phyloP scores from a whole-genome alignment of 2,888 invertebrate species.

The Limnephilus auricula region DNA sequence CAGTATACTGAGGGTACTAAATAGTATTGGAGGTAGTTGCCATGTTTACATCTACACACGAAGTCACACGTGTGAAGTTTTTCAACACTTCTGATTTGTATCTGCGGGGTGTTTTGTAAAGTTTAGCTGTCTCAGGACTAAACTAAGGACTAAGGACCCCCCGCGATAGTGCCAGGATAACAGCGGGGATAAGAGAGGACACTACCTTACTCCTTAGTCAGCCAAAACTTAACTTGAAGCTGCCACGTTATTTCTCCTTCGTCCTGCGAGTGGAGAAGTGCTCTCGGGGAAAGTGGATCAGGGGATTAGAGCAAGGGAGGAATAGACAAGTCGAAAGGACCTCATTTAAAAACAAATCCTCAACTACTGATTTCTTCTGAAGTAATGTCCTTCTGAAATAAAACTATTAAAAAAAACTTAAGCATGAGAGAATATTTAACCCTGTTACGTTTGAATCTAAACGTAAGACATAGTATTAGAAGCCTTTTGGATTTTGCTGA shows the following conservation, averaged over 20 bases:
- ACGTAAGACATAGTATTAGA: too few relatives aligned
- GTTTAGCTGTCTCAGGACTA: slow-evolving; percentile 19
- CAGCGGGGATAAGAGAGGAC: slow-evolving; percentile 26
- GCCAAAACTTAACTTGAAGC: slow-evolving; percentile 25
- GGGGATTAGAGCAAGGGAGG: slow-evolving; percentile 25
- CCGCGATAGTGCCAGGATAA: not conserved
- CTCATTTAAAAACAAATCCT: slow-evolving; percentile 10
- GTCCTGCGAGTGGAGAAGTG: not conserved
- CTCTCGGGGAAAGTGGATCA: slow-evolving; percentile 12
- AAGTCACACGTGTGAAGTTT: slow-evolving; percentile 30
- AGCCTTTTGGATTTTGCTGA: too few relatives aligned
- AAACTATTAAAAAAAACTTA: not conserved
- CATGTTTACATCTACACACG: not conserved
- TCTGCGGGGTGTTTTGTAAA: slow-evolving; percentile 26
- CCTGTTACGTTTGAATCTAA: too few relatives aligned
- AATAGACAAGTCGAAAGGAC: slow-evolving; percentile 18
- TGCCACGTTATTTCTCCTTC: not conserved
- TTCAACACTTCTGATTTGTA: slow-evolving; percentile 33
- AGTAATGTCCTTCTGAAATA: not conserved
- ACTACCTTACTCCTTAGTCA: slow-evolving; percentile 31
- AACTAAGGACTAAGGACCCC: slow-evolving; percentile 13
- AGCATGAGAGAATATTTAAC: not conserved
- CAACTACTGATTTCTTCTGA: not conserved
- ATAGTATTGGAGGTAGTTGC: too few relatives aligned
- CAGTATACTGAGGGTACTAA: not conserved